A percentile compares a stretch with the other conserved stretches of the same genome.
phyloP scores from a whole-genome alignment of 2,113 vertebrate genomes.

The Phrynosoma blainvillii region DNA sequence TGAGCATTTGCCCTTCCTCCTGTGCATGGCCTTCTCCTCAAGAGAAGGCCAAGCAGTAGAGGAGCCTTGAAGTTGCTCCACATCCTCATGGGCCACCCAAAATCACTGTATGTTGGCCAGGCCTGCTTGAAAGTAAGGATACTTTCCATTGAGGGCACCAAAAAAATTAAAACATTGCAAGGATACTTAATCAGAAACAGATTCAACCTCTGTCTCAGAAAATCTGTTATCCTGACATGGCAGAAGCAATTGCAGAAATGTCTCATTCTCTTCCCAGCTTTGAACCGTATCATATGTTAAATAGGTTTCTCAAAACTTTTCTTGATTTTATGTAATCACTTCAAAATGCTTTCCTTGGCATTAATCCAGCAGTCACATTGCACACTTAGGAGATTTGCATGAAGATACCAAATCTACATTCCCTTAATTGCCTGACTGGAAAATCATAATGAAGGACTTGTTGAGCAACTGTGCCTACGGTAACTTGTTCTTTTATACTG shows the following conservation, averaged over 20 bases:
- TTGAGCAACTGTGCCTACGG: not conserved
- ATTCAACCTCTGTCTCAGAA: not conserved
- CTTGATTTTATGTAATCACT: not conserved
- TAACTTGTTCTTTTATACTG: conserved; percentile 29
- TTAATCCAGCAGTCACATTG: conserved; percentile 11
- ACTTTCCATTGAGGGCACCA: not conserved
- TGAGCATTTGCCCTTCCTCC: too few species aligned
- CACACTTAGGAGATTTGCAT: conserved; percentile 20
- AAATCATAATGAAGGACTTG: conserved; percentile 24
- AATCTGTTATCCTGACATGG: not conserved
- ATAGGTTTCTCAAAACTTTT: not conserved
- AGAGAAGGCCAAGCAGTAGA: too few species aligned
- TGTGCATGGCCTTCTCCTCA: too few species aligned
- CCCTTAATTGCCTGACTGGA: conserved; percentile 36
- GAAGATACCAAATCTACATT: conserved; percentile 39
- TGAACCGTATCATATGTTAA: accelerated
- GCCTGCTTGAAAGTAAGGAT: not conserved
- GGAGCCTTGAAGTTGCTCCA: too few species aligned
- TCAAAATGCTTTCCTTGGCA: not conserved
- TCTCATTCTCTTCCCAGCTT: accelerated
- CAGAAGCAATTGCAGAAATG: not conserved
- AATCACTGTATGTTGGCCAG: too few species aligned
- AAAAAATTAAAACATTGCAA: too few species aligned
- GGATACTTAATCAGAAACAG: not conserved
- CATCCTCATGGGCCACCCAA: too few species aligned